Evolutionary conservation across 2,888 invertebrate species (phyloP).

Genomic region (Rhopalosiphum nymphaeae): DNA sequence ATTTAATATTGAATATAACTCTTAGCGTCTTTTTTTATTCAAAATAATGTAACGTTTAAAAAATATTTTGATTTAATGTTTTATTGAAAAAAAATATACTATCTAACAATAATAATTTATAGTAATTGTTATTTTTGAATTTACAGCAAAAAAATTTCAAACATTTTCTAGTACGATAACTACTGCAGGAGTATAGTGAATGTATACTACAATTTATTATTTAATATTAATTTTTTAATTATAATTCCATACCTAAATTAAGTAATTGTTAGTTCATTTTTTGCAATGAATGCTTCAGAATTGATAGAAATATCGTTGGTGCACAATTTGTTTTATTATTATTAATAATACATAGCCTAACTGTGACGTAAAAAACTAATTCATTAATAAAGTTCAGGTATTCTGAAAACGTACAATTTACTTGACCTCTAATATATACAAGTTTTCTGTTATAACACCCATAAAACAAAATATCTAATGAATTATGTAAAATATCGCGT

Average conservation of each 20-base stretch:
- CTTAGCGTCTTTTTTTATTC: not conserved
- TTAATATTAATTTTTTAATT: not conserved
- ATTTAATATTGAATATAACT: not conserved
- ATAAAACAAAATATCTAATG: not conserved
- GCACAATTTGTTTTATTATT: not conserved
- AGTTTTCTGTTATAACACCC: not conserved
- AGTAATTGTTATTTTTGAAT: not conserved
- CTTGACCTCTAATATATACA: not conserved
- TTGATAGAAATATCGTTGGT: not conserved
- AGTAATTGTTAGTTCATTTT: not conserved
- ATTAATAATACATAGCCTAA: not conserved
- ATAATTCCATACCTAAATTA: not conserved
- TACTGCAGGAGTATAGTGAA: not conserved
- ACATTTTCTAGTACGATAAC: not conserved
- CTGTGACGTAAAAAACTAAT: not conserved
- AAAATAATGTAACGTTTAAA: not conserved
- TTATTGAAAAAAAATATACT: not conserved
- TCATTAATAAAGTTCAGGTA: not conserved
- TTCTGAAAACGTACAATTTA: not conserved
- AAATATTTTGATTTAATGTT: not conserved
- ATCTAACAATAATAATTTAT: not conserved
- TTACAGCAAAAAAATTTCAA: not conserved
- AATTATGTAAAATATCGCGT: slow-evolving; percentile 5
- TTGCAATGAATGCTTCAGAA: not conserved
- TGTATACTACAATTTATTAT: not conserved